Evolutionary conservation across 1,140 invertebrate species (phyloP).

Genomic region (Drosophila sturtevanti): DNA sequence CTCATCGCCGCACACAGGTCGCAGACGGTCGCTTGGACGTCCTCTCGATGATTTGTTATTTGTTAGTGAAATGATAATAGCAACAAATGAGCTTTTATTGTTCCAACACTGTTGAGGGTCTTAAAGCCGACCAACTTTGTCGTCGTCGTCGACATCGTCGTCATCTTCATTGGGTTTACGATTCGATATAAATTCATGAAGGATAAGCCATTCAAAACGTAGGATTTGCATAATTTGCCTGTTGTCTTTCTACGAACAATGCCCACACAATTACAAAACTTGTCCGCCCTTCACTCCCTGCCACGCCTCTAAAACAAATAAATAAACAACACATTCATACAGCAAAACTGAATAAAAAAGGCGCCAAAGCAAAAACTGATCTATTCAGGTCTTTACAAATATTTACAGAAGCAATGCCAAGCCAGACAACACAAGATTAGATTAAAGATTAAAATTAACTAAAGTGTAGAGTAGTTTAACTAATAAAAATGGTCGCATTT

Average conservation of each 20-base stretch:
- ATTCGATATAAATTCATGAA: slow-evolving; percentile 80
- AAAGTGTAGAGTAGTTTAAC: background rate
- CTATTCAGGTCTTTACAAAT: background rate
- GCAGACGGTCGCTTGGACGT: slow-evolving; percentile 24
- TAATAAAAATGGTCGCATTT: background rate
- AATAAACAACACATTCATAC: background rate
- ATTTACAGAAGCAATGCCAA: background rate
- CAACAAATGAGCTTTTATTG: slow-evolving; percentile 81
- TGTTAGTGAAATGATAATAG: slow-evolving; percentile 80
- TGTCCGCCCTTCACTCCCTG: background rate
- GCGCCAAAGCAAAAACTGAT: background rate
- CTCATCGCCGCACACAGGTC: slow-evolving; percentile 22
- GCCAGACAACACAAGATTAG: background rate
- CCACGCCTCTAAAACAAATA: background rate
- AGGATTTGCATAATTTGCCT: slow-evolving; percentile 75
- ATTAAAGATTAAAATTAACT: background rate
- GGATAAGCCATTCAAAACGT: slow-evolving; percentile 70
- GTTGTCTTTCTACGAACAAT: slow-evolving; percentile 46
- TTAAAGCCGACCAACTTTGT: slow-evolving; percentile 45
- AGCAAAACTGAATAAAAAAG: background rate
- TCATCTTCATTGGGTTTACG: slow-evolving; percentile 58
- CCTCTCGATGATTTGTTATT: slow-evolving; percentile 73
- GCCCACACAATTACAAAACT: slow-evolving; percentile 53
- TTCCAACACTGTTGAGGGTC: slow-evolving; percentile 54
- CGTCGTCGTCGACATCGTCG: slow-evolving; percentile 11